Percentiles rank a stretch among this genome's conserved stretches.
These are phyloP conservation scores for Notamacropus eugenii DNA, from an alignment of 2,797 vertebrate species.

Conservation along the genomic window DNA sequence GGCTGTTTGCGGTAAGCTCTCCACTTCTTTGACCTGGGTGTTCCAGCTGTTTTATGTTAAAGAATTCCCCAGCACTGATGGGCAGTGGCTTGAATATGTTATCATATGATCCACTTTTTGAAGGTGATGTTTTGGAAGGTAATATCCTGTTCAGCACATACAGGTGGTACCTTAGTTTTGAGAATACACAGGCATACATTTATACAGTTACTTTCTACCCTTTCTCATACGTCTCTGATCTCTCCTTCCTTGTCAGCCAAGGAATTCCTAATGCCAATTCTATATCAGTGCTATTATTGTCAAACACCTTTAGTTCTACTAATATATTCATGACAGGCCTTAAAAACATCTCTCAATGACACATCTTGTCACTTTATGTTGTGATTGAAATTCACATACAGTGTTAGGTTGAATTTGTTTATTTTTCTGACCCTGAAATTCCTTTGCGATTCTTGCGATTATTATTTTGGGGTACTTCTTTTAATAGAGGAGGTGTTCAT, in stretches of 20 bases:
- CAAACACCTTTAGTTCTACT: not conserved
- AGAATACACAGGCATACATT: not conserved
- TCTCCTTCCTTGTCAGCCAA: not conserved
- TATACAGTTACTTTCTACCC: not conserved
- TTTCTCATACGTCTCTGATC: not conserved
- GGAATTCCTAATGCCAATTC: not conserved
- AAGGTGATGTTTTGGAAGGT: not conserved
- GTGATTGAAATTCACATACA: not conserved
- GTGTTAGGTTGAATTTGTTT: not conserved
- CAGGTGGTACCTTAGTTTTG: not conserved
- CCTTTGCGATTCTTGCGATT: constrained; percentile 33
- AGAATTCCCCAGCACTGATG: not conserved
- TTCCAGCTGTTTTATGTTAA: not conserved
- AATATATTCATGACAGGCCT: not conserved
- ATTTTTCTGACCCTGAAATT: not conserved
- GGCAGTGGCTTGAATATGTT: not conserved
- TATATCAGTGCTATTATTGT: not conserved
- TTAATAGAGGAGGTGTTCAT: rapidly evolving
- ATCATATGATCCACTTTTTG: not conserved
- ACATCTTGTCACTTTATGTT: not conserved
- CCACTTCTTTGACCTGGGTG: not conserved
- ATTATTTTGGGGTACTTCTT: rapidly evolving
- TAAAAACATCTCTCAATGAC: not conserved
- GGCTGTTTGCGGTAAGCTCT: not conserved
- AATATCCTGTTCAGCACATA: not conserved